Percentiles rank a stretch among this genome's conserved stretches.
Evolutionary conservation across 2,113 vertebrate genomes (phyloP).

Genomic region (Lucifuga dentata): DNA sequence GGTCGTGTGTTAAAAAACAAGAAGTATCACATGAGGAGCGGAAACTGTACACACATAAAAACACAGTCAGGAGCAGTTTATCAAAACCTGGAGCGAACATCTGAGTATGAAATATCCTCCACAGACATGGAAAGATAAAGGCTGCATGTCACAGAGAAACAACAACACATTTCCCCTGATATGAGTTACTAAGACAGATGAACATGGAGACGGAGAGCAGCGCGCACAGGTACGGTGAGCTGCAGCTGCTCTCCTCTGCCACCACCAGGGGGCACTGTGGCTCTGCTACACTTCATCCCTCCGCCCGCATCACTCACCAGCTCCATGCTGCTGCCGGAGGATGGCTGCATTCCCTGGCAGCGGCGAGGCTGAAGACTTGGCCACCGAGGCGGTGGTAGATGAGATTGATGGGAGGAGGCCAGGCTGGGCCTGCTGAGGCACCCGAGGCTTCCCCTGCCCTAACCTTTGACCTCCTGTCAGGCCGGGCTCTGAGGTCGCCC

Average conservation of each 20-base stretch:
- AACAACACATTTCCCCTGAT: slow-evolving; percentile 5
- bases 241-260: not conserved
- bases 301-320: slow-evolving; percentile 84
- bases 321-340: slow-evolving; percentile 86
- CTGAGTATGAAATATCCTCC: not conserved
- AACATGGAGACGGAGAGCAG: slow-evolving; percentile 12
- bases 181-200: slow-evolving; percentile 14
- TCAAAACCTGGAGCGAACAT: not conserved
- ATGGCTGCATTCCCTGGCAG: slow-evolving; percentile 82
- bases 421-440: slow-evolving; percentile 66
- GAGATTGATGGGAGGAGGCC: slow-evolving; percentile 70
- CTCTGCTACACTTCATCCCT: slow-evolving; percentile 15
- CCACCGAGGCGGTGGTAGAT: slow-evolving; percentile 70
- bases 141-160: not conserved
- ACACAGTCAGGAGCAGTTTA: too few species aligned
- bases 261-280: slow-evolving; percentile 73
- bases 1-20: too few species aligned
- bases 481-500: slow-evolving; percentile 79
- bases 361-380: slow-evolving; percentile 85
- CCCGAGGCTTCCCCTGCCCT: slow-evolving; percentile 73
- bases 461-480: slow-evolving; percentile 29
- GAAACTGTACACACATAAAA: slow-evolving; percentile 7
- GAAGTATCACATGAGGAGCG: slow-evolving; percentile 3
- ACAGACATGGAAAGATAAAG: slow-evolving; percentile 5
- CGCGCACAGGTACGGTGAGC: not conserved